These are phyloP conservation scores for Sander lucioperca DNA, from an alignment of 2,113 vertebrate genomes.

Conservation along the genomic window DNA sequence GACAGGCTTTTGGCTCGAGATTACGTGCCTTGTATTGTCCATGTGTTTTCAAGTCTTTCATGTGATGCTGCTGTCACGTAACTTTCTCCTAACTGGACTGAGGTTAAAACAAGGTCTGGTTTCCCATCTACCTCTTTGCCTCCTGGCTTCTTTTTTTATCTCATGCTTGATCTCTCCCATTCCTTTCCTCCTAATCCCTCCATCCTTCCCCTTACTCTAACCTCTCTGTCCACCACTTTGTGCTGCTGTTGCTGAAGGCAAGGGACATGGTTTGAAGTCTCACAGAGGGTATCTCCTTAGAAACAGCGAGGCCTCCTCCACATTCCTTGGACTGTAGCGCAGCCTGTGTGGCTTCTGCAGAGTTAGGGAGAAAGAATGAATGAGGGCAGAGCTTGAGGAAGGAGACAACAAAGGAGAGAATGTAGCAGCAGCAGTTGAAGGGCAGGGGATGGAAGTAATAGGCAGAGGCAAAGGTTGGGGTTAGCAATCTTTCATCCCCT, in stretches of 20 bases:
- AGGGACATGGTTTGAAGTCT: slow-evolving; percentile 38
- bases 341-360: slow-evolving; percentile 23
- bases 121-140: not conserved
- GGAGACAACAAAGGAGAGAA: slow-evolving; percentile 30
- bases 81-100: not conserved
- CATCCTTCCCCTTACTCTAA: slow-evolving; percentile 6
- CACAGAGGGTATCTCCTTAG: slow-evolving; percentile 57
- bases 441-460: slow-evolving; percentile 33
- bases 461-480: slow-evolving; percentile 38
- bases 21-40: not conserved
- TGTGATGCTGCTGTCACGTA: slow-evolving; percentile 4
- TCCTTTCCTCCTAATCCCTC: slow-evolving; percentile 16
- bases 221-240: slow-evolving; percentile 23
- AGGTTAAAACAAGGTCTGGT: slow-evolving; percentile 5
- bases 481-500: slow-evolving; percentile 36
- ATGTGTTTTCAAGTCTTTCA: not conserved
- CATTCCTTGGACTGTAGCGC: slow-evolving; percentile 3
- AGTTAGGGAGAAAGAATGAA: slow-evolving; percentile 9
- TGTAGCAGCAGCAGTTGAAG: slow-evolving; percentile 37
- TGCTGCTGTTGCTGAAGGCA: slow-evolving; percentile 23
- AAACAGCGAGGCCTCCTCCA: slow-evolving; percentile 48
- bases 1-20: slow-evolving; percentile 25
- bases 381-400: slow-evolving; percentile 31
- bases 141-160: slow-evolving; percentile 14
- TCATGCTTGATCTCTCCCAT: slow-evolving; percentile 25